Base-by-base conservation (phyloP, 2,797 vertebrate species). In the Cetoscarus ocellatus region DNA sequence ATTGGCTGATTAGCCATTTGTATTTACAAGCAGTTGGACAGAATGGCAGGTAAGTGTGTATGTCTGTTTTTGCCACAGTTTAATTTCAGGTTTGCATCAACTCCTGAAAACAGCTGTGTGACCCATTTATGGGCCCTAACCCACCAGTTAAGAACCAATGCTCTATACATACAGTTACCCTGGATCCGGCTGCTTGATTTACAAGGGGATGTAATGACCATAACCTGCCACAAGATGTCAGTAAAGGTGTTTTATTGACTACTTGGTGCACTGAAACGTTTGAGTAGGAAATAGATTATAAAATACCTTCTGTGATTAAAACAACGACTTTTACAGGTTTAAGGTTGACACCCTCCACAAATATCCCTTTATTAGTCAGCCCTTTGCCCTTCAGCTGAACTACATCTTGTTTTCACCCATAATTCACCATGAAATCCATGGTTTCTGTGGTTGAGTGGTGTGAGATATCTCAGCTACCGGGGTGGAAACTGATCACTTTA, bases 141-240 rank as follows among this genome's bases (percentile, higher is more conserved):
- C 27, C 4, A 27, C 27, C 27, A 27, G 27, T 27, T 27, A 4
- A 27, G 27, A 27, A 27, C 27, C 4, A 27, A 2, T 27, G 27
- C 27, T 27, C 27, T 39, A 39, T 39, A 3, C 17, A 50, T n/a
- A 11, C 7, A 8, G 7, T 8, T 18, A n/a, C 10, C 17, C 14
- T 3, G 45, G 42, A 39, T 34, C 10, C 11, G 4, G 6, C 15
- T 7, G 38, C 1, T 56, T n/a, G n/a, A n/a, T 48, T 10, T 52
- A 7, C 0, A 52, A 36, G 10, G n/a, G 6, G 34, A 1, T 79
- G 80, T 56, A 64, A 68, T 77, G 50, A 58, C 0, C 0, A 12
- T 0, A 19, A 43, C 5, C 7, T 7, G 3, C 70, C 82, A 77
- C 0, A 10, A 66, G 88, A 44, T 70, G 84, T 70, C 80, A 82